These are phyloP conservation scores for Pissodes strobi DNA, from an alignment of 1,140 invertebrate species.

Conservation along the genomic window DNA sequence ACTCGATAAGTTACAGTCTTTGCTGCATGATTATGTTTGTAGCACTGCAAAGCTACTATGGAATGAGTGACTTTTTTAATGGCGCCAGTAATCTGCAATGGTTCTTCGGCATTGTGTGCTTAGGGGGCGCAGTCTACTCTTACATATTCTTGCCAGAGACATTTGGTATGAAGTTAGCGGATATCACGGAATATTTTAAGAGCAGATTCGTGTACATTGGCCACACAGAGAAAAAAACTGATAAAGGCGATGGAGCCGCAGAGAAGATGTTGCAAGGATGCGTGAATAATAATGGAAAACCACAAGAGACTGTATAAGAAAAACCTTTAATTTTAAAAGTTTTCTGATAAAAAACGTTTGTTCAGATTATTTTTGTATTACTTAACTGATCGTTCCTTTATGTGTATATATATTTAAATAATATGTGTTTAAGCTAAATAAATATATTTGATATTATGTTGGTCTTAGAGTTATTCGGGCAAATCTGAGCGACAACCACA, in stretches of 20 bases:
- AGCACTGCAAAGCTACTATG: conserved; percentile 59
- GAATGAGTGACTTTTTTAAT: conserved; percentile 43
- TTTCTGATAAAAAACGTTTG: too few relatives aligned
- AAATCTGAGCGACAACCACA: too few relatives aligned
- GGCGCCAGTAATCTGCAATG: conserved; percentile 54
- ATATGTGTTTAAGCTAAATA: too few relatives aligned
- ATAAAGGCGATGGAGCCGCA: background rate
- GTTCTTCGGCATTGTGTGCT: conserved; percentile 69
- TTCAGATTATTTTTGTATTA: too few relatives aligned
- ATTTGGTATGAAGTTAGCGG: conserved; percentile 67
- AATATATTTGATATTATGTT: too few relatives aligned
- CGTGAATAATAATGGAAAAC: conserved; percentile 17
- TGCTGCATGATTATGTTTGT: conserved; percentile 62
- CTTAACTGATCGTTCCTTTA: too few relatives aligned
- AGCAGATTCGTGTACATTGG: conserved; percentile 54
- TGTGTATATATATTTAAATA: too few relatives aligned
- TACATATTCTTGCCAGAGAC: conserved; percentile 72
- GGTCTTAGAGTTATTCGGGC: too few relatives aligned
- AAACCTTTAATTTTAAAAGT: too few relatives aligned
- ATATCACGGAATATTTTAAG: conserved; percentile 68
- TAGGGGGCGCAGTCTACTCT: conserved; percentile 63
- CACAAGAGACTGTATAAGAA: conserved; percentile 12
- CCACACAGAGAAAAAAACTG: background rate
- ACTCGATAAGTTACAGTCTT: conserved; percentile 60
- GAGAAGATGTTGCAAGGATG: conserved; percentile 12